Conservation (phyloP, 2,797 vertebrate genomes). For the Pteropus rufus region DNA sequence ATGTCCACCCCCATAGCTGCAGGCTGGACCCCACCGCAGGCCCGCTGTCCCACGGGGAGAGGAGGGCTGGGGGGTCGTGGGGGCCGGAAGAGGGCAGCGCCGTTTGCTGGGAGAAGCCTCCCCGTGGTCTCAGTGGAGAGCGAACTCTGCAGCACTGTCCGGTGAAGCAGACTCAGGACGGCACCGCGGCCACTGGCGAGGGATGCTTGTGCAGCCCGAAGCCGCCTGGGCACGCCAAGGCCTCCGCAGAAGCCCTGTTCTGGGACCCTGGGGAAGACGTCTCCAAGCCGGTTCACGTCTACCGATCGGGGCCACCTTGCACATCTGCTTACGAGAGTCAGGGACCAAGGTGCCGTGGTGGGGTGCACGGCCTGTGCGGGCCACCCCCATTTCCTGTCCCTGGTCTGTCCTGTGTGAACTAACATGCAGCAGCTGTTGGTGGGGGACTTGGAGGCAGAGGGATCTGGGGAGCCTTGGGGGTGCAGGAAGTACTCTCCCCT, state of each 20-base stretch:
- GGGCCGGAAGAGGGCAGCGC: no score
- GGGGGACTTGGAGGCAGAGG: not conserved
- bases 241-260: not conserved
- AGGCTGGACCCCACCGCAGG: not conserved
- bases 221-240: not conserved
- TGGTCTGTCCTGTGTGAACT: not conserved
- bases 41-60: not conserved
- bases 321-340: not conserved
- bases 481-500: not conserved
- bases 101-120: no score
- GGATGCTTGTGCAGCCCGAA: not conserved
- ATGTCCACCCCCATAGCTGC: not conserved
- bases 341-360: not conserved
- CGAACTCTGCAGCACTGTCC: accelerated
- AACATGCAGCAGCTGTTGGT: accelerated
- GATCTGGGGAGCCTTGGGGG: not conserved
- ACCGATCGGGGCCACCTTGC: not conserved
- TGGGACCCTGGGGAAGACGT: not conserved
- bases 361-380: not conserved
- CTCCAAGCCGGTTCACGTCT: not conserved
- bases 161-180: no score
- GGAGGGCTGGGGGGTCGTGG: no score
- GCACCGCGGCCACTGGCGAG: accelerated
- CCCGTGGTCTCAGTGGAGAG: not conserved
- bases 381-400: accelerated